Base-by-base conservation (phyloP, 2,113 vertebrate species). In the Syngnathus typhle region DNA sequence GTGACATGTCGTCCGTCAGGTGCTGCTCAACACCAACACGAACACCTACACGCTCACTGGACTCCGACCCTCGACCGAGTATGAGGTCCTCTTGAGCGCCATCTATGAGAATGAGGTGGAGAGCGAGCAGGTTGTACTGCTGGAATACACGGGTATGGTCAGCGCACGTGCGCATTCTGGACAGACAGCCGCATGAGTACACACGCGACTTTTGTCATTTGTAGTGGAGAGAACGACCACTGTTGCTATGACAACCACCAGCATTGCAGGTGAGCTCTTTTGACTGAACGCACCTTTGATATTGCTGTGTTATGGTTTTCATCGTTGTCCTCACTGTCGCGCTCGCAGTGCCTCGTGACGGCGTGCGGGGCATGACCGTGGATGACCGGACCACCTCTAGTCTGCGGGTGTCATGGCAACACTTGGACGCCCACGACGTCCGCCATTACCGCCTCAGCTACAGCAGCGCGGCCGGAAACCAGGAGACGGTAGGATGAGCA, bases 341-440 rank as follows among this genome's bases (percentile, higher is more conserved):
- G n/a, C 38, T 18, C 83, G 41, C 81, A 98, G 95, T 92, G 87
- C 88, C 92, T 82, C 91, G 90, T n/a, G 76, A 85, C 43, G 93
- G 91, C 44, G 90, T 96, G 84, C 92, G 89, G 76, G 94, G 92
- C 81, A 79, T 98, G 80, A 86, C 87, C 74, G 77, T 99, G 54
- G 92, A 92, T 23, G 94, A 95, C 16, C 93, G 95, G 78, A 96
- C 95, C 16, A 91, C 94, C 41, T 98, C 91, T 75, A 99, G 97
- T 60, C 77, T 99, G 72, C 87, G 88, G 39, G 93, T 95, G 41
- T 82, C 89, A 0, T 99, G 97, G 97, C 93, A 93, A 69, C 80
- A 90, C 37, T 84, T 83, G 0, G 92, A 95, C 80, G 8, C 68
- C 41, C 64, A 90, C 73, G 89, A 79, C 0, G 83, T 93, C 69